Percentiles rank a stretch among this genome's conserved stretches.
Conservation (phyloP, 2,797 vertebrate species). For the Diceros bicornis region DNA sequence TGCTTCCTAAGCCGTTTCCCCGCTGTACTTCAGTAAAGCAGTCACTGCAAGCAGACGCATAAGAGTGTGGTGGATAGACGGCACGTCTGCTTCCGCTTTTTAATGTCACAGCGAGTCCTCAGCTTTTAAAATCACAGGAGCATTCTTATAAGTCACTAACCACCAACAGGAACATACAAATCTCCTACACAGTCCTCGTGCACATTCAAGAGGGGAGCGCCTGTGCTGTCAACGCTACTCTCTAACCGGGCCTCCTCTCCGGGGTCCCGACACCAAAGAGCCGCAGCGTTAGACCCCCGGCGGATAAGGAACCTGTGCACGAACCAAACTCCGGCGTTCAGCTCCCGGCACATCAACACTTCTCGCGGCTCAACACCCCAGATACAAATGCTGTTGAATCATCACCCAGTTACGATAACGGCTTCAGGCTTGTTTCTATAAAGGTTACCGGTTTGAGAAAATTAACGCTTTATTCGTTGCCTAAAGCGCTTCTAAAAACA, state of each 20-base stretch:
- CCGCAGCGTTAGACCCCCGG: neutral
- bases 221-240: neutral
- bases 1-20: neutral
- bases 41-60: neutral
- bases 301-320: no score
- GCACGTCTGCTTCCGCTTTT: neutral
- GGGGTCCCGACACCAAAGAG: neutral
- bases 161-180: neutral
- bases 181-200: neutral
- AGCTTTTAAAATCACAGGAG: neutral
- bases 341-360: neutral
- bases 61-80: fast-evolving
- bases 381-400: neutral
- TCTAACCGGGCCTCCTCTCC: neutral
- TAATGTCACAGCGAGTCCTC: neutral
- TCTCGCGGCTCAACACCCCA: neutral
- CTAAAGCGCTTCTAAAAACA: neutral
- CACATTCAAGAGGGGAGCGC: neutral
- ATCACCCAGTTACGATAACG: neutral
- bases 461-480: neutral
- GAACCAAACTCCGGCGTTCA: neutral
- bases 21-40: neutral
- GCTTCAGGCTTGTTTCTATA: neutral
- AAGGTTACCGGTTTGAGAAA: neutral
- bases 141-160: neutral